A percentile compares a stretch with the other conserved stretches of the same genome.
These are phyloP conservation scores for Urechis unicinctus DNA, from an alignment of 2,888 invertebrate species.

Conservation along the genomic window DNA sequence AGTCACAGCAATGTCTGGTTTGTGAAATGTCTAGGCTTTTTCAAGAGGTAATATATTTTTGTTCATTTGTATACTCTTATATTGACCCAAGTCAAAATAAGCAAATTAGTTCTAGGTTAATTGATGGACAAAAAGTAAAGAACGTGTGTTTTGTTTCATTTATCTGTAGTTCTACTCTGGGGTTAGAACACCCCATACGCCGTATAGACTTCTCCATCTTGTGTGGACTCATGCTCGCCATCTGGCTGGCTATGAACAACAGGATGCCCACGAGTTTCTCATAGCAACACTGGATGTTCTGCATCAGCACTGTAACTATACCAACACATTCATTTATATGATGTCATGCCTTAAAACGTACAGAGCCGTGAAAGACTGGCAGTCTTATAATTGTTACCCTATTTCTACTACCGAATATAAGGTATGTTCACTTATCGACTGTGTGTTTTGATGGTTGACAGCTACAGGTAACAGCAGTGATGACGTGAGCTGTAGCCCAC, in stretches of 20 bases:
- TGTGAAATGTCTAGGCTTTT: slow-evolving; percentile 93
- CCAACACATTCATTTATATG: slow-evolving; percentile 9
- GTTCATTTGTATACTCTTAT: not conserved
- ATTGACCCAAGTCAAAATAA: no score
- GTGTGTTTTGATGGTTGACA: no score
- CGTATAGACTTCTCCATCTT: slow-evolving; percentile 81
- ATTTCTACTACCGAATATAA: no score
- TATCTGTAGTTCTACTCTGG: slow-evolving; percentile 86
- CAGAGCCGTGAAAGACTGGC: no score
- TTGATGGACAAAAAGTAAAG: not conserved
- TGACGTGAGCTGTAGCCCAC: slow-evolving; percentile 35
- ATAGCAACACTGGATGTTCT: slow-evolving; percentile 89
- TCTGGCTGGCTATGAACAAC: slow-evolving; percentile 91
- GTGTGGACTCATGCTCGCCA: slow-evolving; percentile 96
- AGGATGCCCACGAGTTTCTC: slow-evolving; percentile 98
- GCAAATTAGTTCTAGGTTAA: not conserved
- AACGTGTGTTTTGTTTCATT: not conserved
- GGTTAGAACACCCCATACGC: slow-evolving; percentile 76
- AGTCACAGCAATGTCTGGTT: slow-evolving; percentile 73
- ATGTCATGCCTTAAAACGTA: no score
- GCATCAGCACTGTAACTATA: slow-evolving; percentile 72
- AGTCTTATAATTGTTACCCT: no score
- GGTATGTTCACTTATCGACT: no score
- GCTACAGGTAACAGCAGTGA: not conserved
- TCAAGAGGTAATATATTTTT: slow-evolving; percentile 63